phyloP scores from a whole-genome alignment of 2,113 vertebrate genomes.

The Murina feae region DNA sequence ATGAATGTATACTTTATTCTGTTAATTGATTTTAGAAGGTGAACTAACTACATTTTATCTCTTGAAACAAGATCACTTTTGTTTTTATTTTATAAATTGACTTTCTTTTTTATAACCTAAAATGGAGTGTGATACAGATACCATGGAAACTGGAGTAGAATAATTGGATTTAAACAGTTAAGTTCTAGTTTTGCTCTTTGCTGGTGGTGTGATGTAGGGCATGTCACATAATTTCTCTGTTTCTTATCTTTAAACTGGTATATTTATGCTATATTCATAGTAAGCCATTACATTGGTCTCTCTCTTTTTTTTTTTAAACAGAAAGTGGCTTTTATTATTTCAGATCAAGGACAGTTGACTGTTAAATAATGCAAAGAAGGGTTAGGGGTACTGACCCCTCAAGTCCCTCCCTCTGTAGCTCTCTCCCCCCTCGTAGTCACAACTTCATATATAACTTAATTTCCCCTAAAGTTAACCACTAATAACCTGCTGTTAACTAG shows the following conservation, averaged over 20 bases:
- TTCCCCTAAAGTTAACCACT: not conserved
- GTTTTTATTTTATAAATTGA: not conserved
- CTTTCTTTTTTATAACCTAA: not conserved
- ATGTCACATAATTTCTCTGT: not conserved
- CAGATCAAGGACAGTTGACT: not conserved
- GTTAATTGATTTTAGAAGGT: constrained; percentile 6
- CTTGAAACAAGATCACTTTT: not conserved
- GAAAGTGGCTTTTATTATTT: not conserved
- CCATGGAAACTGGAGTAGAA: not conserved
- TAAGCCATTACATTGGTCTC: not conserved
- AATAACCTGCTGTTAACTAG: not conserved
- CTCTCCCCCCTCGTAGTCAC: not conserved
- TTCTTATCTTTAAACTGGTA: not conserved
- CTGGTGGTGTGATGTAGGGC: not conserved
- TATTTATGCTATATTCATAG: not conserved
- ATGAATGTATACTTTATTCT: not conserved
- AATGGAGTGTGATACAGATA: not conserved
- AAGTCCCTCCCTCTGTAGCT: not conserved
- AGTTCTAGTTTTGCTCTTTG: not conserved
- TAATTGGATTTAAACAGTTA: not conserved
- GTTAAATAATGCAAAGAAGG: not conserved
- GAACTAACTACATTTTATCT: not conserved
- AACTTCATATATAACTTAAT: not conserved
- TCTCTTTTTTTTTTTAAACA: not conserved
- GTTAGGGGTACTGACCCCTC: not conserved